These are phyloP conservation scores for Tenualosa thibaudeaui DNA, from an alignment of 2,797 vertebrate species.

Conservation along the genomic window DNA sequence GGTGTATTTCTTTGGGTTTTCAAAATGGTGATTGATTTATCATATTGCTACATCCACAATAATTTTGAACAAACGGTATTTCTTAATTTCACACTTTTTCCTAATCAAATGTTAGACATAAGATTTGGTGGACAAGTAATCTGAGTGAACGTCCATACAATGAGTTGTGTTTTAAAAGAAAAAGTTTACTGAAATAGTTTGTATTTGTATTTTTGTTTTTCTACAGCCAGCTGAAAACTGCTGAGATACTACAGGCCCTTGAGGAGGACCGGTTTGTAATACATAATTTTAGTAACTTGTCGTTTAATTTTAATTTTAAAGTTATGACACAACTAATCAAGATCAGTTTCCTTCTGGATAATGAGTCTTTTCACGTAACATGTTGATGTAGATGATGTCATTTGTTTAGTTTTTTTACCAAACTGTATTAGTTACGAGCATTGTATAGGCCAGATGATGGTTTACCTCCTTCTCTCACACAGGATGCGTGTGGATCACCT, in stretches of 20 bases:
- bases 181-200: background rate
- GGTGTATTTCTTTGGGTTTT: background rate
- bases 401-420: background rate
- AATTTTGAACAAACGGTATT: too few relatives aligned
- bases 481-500: conserved; percentile 93
- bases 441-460: background rate
- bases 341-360: background rate
- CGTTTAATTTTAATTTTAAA: too few relatives aligned
- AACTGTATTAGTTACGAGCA: background rate
- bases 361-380: background rate
- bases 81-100: background rate
- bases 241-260: conserved; percentile 86
- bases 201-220: background rate
- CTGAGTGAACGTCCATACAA: background rate
- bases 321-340: too few relatives aligned
- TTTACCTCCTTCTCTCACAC: background rate
- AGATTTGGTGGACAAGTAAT: background rate
- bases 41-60: background rate
- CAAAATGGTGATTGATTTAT: background rate
- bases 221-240: conserved; percentile 84
- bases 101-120: background rate
- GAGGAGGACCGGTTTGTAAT: conserved; percentile 83
- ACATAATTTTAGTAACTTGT: too few relatives aligned
- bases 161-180: background rate
- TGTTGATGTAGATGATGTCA: background rate